These are phyloP conservation scores for Muntiacus reevesi DNA, from an alignment of 2,113 vertebrate species.

Conservation along the genomic window DNA sequence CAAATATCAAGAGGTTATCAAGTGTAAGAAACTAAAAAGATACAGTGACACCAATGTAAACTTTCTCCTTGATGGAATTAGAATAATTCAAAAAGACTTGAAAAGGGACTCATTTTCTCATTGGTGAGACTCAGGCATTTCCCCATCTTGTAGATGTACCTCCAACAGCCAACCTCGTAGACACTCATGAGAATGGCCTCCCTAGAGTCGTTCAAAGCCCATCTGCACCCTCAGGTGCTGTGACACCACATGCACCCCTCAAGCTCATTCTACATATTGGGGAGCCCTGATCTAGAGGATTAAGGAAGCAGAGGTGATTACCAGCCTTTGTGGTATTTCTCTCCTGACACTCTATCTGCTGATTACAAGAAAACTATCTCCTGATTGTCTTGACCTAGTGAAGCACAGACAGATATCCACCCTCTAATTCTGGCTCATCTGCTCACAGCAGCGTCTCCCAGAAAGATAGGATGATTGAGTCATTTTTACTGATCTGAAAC, in stretches of 20 bases:
- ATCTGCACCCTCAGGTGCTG: fast-evolving
- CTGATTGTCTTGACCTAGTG: fast-evolving
- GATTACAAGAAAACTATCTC: not conserved
- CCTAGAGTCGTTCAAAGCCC: fast-evolving
- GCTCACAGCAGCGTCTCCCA: fast-evolving
- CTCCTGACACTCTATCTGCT: not conserved
- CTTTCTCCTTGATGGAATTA: not conserved
- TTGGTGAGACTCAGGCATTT: not conserved
- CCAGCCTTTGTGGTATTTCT: fast-evolving
- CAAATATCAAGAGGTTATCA: not conserved
- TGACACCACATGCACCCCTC: fast-evolving
- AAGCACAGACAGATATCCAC: fast-evolving
- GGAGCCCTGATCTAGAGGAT: not conserved
- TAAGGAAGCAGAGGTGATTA: fast-evolving
- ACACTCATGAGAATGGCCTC: fast-evolving
- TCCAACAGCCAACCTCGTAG: fast-evolving
- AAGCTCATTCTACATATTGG: not conserved
- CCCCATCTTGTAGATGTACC: fast-evolving
- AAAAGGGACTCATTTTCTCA: not conserved
- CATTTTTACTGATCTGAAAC: not conserved
- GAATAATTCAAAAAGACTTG: not conserved
- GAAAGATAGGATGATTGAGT: not conserved
- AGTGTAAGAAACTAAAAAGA: not conserved
- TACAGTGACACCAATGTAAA: not conserved
- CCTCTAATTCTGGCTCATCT: not conserved